Conservation (phyloP, 2,888 invertebrate species). For the Agonopterix heracliana region DNA sequence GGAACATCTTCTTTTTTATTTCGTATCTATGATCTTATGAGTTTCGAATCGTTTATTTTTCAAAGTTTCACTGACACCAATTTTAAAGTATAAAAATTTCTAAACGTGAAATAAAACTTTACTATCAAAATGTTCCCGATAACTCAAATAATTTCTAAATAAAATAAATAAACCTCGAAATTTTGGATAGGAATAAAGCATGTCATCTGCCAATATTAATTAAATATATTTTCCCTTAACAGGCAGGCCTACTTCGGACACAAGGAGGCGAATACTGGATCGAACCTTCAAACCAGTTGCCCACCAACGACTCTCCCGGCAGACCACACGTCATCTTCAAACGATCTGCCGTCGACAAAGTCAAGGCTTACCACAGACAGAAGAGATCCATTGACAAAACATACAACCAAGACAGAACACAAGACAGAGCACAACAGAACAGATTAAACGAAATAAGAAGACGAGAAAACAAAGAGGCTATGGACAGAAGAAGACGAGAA, state of each 20-base stretch:
- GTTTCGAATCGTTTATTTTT: too few species aligned
- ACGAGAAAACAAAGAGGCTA: slow-evolving; percentile 78
- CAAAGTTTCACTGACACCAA: too few species aligned
- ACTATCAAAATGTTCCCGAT: too few species aligned
- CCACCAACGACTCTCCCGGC: slow-evolving; percentile 41
- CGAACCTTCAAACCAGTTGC: slow-evolving; percentile 79
- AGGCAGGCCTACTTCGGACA: slow-evolving; percentile 82
- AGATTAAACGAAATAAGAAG: slow-evolving; percentile 43
- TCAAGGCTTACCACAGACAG: slow-evolving; percentile 52
- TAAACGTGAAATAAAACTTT: too few species aligned
- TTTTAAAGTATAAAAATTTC: too few species aligned
- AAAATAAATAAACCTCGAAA: too few species aligned
- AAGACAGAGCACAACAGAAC: slow-evolving; percentile 28
- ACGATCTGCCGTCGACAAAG: slow-evolving; percentile 78
- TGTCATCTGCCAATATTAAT: too few species aligned
- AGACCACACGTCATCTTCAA: slow-evolving; percentile 83
- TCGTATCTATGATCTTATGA: too few species aligned
- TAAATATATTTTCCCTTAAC: slow-evolving; percentile 18
- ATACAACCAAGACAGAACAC: slow-evolving; percentile 37
- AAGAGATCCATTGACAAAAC: slow-evolving; percentile 45
- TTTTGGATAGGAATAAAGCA: too few species aligned
- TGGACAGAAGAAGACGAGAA: slow-evolving; percentile 55
- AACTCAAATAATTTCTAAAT: too few species aligned
- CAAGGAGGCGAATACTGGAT: slow-evolving; percentile 82
- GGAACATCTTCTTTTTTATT: too few species aligned